phyloP scores from a whole-genome alignment of 2,797 vertebrate species.

The Myiothlypis chrysogaster region DNA sequence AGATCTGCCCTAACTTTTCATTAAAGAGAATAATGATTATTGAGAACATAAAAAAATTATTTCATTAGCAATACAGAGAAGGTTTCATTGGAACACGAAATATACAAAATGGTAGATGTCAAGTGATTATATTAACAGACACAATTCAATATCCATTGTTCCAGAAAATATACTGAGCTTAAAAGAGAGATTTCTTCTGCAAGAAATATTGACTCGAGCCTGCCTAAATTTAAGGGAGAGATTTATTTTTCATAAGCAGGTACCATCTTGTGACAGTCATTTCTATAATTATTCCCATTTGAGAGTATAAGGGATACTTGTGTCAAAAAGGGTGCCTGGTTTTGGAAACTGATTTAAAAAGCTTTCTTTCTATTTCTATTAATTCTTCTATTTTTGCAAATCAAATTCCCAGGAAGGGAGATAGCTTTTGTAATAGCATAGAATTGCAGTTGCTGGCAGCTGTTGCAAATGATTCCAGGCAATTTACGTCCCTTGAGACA shows the following conservation, averaged over 20 bases:
- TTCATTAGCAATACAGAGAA: slow-evolving; percentile 61
- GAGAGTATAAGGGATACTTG: slow-evolving; percentile 12
- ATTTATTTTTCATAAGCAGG: slow-evolving; percentile 47
- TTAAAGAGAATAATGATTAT: slow-evolving; percentile 66
- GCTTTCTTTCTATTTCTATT: slow-evolving; percentile 47
- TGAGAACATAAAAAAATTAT: slow-evolving; percentile 68
- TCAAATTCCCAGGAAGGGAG: slow-evolving; percentile 54
- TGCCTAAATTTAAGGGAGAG: slow-evolving; percentile 42
- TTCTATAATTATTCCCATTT: slow-evolving; percentile 41
- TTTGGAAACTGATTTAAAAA: slow-evolving; percentile 30
- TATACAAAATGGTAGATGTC: slow-evolving; percentile 60
- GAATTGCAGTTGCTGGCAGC: slow-evolving; percentile 62
- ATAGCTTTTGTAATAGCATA: slow-evolving; percentile 70
- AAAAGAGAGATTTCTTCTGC: slow-evolving; percentile 53
- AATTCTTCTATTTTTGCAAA: slow-evolving; percentile 64
- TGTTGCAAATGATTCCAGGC: slow-evolving; percentile 66
- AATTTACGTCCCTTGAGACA: slow-evolving; percentile 51
- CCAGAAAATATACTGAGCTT: slow-evolving; percentile 66
- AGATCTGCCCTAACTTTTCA: slow-evolving; percentile 63
- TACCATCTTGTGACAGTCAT: slow-evolving; percentile 21
- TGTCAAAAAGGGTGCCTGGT: neutral
- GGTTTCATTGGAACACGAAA: slow-evolving; percentile 43
- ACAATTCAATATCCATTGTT: slow-evolving; percentile 66
- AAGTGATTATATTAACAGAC: slow-evolving; percentile 63
- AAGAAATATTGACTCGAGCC: slow-evolving; percentile 35